A percentile compares a stretch with the other conserved stretches of the same genome.
Conservation (phyloP, 2,113 vertebrate species). For the Galeopterus variegatus region DNA sequence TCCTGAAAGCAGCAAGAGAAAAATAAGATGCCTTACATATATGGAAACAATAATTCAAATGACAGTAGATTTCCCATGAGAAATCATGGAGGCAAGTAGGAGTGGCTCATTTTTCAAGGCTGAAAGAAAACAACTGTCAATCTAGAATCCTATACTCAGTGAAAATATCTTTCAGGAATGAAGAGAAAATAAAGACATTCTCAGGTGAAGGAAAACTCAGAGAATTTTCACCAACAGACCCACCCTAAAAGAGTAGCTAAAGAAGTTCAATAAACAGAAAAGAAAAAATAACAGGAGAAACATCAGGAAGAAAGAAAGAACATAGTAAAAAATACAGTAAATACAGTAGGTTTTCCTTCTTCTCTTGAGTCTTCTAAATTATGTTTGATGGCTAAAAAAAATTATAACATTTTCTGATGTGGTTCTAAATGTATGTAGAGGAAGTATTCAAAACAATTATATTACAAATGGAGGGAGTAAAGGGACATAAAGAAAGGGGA, state of each 20-base stretch:
- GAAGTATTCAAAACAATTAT: background rate
- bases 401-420: background rate
- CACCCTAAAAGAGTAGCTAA: background rate
- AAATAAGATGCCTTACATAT: background rate
- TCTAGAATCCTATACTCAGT: background rate
- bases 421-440: background rate
- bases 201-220: background rate
- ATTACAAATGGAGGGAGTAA: conserved; percentile 26
- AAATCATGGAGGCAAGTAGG: conserved; percentile 18
- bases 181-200: conserved; percentile 12
- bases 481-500: background rate
- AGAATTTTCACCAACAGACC: background rate
- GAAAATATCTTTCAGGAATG: conserved; percentile 18
- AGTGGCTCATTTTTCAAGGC: background rate
- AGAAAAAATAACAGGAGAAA: background rate
- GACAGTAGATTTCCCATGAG: conserved; percentile 45
- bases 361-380: conserved; percentile 22
- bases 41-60: conserved; percentile 7
- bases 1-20: background rate
- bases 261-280: background rate
- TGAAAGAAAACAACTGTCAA: background rate
- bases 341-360: background rate
- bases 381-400: background rate
- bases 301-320: background rate
- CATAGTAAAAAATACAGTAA: background rate